A percentile compares a stretch with the other conserved stretches of the same genome.
Conservation (phyloP, 2,888 invertebrate species). For the Galeopsomyia nigrocyanea region DNA sequence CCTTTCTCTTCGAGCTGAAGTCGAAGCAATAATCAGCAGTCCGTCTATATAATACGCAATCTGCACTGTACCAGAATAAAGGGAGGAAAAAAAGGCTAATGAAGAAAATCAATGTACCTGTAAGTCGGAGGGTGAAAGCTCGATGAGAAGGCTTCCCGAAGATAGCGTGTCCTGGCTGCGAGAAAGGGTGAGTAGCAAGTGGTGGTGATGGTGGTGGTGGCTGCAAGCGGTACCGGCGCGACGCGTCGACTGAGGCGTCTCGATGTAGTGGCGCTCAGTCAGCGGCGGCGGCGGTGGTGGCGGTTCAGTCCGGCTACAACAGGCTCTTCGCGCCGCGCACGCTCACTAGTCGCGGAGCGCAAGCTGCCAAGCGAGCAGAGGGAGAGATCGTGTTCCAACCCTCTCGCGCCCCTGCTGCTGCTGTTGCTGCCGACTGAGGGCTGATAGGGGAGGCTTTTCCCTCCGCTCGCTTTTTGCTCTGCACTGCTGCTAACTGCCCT, state of each 20-base stretch:
- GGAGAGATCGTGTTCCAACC: conserved; percentile 20
- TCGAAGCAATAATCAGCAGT: background rate
- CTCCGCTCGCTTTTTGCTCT: background rate
- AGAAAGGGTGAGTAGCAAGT: too few relatives aligned
- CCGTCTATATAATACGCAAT: background rate
- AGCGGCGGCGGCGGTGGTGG: conserved; percentile 15
- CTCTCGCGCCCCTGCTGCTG: background rate
- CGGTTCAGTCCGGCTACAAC: too few relatives aligned
- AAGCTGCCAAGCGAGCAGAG: conserved; percentile 6
- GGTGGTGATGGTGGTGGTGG: background rate
- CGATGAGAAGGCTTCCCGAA: too few relatives aligned
- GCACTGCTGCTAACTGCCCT: too few relatives aligned
- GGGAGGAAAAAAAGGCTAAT: too few relatives aligned
- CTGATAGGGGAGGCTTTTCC: too few relatives aligned
- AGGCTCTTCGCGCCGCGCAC: conserved; percentile 12
- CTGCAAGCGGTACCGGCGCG: conserved; percentile 53
- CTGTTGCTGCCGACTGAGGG: too few relatives aligned
- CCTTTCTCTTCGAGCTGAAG: background rate
- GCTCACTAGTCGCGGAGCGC: background rate
- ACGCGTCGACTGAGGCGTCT: conserved; percentile 60
- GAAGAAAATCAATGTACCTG: too few relatives aligned
- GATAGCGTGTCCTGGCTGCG: too few relatives aligned
- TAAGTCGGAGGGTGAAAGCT: too few relatives aligned
- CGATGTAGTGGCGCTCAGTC: conserved; percentile 38
- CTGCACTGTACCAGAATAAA: background rate